These are phyloP conservation scores for Cydia strobilella DNA, from an alignment of 1,140 invertebrate species.

Conservation along the genomic window DNA sequence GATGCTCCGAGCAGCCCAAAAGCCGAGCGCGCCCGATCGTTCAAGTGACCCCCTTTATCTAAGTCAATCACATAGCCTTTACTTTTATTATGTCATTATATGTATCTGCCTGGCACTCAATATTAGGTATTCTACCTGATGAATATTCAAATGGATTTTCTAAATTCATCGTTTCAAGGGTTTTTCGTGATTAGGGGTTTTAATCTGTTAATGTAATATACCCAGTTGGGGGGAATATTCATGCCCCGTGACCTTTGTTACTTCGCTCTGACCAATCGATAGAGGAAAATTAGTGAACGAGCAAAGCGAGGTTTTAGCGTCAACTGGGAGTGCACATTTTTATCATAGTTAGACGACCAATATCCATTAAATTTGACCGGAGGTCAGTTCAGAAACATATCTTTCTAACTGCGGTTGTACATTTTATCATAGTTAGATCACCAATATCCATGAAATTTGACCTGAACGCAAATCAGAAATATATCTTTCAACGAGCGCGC, in stretches of 20 bases:
- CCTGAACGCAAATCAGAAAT: too few species aligned
- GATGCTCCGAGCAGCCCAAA: not conserved
- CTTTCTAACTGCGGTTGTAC: too few species aligned
- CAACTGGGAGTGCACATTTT: too few species aligned
- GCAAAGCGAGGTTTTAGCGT: too few species aligned
- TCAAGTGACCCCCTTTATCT: not conserved
- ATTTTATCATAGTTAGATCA: too few species aligned
- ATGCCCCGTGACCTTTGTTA: not conserved
- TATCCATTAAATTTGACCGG: too few species aligned
- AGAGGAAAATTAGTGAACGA: not conserved
- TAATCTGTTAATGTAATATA: conserved; percentile 8
- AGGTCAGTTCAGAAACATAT: too few species aligned
- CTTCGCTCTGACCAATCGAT: not conserved
- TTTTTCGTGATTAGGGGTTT: not conserved
- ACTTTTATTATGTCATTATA: not conserved
- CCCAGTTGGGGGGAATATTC: not conserved
- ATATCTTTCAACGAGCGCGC: too few species aligned
- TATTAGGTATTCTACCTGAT: conserved; percentile 8
- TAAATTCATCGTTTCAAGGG: conserved; percentile 8
- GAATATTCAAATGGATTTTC: not conserved
- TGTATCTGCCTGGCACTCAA: not conserved
- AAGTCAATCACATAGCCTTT: not conserved
- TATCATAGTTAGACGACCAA: too few species aligned
- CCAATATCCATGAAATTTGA: too few species aligned
- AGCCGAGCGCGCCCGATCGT: not conserved